Evolutionary conservation across 2,797 vertebrate genomes (phyloP).

Genomic region (Notolepis coatsorum): DNA sequence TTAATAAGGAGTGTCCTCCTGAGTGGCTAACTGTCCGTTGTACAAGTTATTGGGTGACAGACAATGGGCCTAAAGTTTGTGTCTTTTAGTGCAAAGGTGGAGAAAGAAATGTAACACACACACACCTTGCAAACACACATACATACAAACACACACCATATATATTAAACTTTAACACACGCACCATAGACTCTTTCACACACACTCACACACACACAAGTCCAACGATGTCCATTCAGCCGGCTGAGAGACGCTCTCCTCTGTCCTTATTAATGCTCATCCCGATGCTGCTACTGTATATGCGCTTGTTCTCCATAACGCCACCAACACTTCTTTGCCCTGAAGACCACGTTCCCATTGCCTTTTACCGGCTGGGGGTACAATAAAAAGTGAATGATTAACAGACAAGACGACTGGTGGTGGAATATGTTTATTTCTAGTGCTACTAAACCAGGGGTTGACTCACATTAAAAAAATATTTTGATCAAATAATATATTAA

Average conservation of each 20-base stretch:
- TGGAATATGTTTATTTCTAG: constrained; percentile 31
- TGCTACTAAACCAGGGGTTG: no score
- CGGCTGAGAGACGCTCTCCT: constrained; percentile 34
- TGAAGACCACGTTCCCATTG: constrained; percentile 56
- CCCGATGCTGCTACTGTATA: constrained; percentile 63
- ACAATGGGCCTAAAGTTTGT: not conserved
- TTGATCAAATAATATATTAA: no score
- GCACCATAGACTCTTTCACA: constrained; percentile 28
- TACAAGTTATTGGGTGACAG: not conserved
- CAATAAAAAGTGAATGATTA: constrained; percentile 82
- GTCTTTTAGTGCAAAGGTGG: not conserved
- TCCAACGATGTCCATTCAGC: constrained; percentile 34
- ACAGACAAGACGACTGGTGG: constrained; percentile 59
- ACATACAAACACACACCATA: constrained; percentile 1
- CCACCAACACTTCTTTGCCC: constrained; percentile 45
- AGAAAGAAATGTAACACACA: not conserved
- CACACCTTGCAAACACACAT: constrained; percentile 4
- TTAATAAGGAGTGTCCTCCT: not conserved
- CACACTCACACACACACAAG: constrained; percentile 5
- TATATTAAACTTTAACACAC: no score
- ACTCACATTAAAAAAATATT: no score
- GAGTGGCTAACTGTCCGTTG: constrained; percentile 6
- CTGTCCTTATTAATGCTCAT: constrained; percentile 9
- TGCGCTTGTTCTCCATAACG: constrained; percentile 57
- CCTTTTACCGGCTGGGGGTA: constrained; percentile 70